phyloP scores from a whole-genome alignment of 2,113 vertebrate species.

The Sinocyclocheilus anshuiensis region DNA sequence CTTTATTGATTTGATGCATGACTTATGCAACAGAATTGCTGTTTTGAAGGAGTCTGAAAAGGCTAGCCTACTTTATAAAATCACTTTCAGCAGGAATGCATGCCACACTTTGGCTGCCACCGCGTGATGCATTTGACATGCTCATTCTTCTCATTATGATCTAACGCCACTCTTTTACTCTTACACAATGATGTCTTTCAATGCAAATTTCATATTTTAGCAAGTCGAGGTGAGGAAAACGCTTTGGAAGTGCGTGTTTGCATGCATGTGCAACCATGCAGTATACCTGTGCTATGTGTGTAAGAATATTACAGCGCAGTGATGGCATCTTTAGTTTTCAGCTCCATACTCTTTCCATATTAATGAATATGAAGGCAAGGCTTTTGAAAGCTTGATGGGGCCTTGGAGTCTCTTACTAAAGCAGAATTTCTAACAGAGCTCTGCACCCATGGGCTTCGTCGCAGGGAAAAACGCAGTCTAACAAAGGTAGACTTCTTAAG shows the following conservation, averaged over 20 bases:
- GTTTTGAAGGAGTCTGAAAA: slow-evolving; percentile 25
- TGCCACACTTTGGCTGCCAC: slow-evolving; percentile 4
- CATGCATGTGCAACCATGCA: no score
- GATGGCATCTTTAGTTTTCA: slow-evolving; percentile 32
- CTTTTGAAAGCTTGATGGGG: slow-evolving; percentile 51
- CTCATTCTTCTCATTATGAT: slow-evolving; percentile 18
- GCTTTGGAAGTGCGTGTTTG: neutral
- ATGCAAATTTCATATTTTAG: neutral
- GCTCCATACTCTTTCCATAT: slow-evolving; percentile 39
- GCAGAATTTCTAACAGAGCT: slow-evolving; percentile 46
- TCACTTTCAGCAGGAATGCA: slow-evolving; percentile 1
- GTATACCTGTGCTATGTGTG: neutral
- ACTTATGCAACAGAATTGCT: slow-evolving; percentile 37
- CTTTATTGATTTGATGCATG: slow-evolving; percentile 33
- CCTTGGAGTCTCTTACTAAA: slow-evolving; percentile 47
- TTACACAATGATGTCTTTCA: neutral
- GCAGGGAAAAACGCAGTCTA: slow-evolving; percentile 39
- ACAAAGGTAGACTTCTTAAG: slow-evolving; percentile 51
- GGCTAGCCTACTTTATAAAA: slow-evolving; percentile 9
- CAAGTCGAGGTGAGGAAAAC: neutral
- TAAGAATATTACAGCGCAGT: neutral
- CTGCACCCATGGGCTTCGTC: slow-evolving; percentile 42
- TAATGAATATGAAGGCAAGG: slow-evolving; percentile 45
- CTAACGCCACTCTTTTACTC: neutral
- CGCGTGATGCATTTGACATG: neutral